Base-by-base conservation (phyloP, 92 coral and sea anemone genomes). In the Phenganax stokvisi region DNA sequence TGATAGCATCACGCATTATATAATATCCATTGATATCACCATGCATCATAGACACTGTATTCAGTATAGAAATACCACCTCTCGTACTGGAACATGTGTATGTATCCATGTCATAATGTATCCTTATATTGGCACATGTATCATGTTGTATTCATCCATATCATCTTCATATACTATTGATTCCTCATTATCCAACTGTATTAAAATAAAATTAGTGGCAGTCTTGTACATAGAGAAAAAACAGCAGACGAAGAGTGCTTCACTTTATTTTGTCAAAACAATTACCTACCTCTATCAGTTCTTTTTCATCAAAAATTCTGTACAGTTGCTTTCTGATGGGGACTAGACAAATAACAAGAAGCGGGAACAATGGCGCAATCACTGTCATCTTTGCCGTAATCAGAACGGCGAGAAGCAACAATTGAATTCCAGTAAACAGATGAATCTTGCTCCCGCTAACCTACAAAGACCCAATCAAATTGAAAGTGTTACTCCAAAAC, bases 171-270 rank as follows among this genome's bases (percentile, higher is more conserved):
- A 93, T 56, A 85, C 90, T 5, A 86, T 86, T 0, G 85, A 86
- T 61, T 93, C 94, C 77, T 93, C 98, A 67, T 93, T 93, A 84
- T 93, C 98, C 61, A 93, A 91, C 98, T 93, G 96, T 79, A 54
- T 47, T 72, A 52, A 20, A 69, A 79, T 10, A 28, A 57, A 51
- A 8, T 30, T 51, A 69, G 51, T 10, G 17, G 51, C 5, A 69
- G 7, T 17, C 15, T 3, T 25, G 10, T 25, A 9, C 74, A 17
- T 31, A 20, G 69, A 59, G 8, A 27, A 30, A 31, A 6, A 47
- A 31, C n/a, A 10, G 27, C n/a, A 10, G 27, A 27, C 0, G 13
- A 37, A 9, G 10, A 11, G 8, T 17, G 54, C 10, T 10, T 10
- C 52, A 52, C 13, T 51, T 5, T 3, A 51, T 37, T 12, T 1